phyloP scores from a whole-genome alignment of 30 jellyfish, hydroid and myxozoan genomes.

The Catostylus mosaicus region DNA sequence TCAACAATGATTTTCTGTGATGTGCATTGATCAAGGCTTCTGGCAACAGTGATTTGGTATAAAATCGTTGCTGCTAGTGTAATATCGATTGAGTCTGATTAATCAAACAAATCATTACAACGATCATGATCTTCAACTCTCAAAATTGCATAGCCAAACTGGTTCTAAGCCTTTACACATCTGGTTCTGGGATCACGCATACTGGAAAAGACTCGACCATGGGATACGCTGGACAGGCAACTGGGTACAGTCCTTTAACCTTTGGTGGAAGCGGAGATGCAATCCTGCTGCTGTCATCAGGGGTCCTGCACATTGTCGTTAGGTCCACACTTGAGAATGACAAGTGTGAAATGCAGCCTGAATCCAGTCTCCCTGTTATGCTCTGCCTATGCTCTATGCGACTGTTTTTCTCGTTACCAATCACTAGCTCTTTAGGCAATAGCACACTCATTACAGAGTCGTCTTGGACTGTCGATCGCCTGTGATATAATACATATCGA shows the following conservation, averaged over 20 bases:
- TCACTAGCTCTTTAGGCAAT: not conserved
- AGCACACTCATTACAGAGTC: constrained; percentile 7
- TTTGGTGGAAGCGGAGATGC: constrained; percentile 20
- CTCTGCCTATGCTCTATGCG: not conserved
- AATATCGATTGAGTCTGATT: too few species aligned
- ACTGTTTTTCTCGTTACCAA: not conserved
- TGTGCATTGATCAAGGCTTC: too few species aligned
- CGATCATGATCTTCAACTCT: too few species aligned
- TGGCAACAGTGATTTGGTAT: too few species aligned
- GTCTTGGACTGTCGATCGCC: not conserved
- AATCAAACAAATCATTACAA: too few species aligned
- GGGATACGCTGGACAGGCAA: constrained; percentile 65
- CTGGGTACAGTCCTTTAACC: constrained; percentile 34
- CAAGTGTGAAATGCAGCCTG: constrained; percentile 44
- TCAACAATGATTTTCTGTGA: too few species aligned
- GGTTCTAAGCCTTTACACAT: constrained; percentile 5
- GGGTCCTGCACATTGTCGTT: constrained; percentile 44
- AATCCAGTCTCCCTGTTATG: constrained; percentile 4
- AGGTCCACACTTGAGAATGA: constrained; percentile 54
- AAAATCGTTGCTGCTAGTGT: too few species aligned
- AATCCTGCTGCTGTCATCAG: constrained; percentile 36
- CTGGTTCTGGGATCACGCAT: constrained; percentile 69
- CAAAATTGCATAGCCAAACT: too few species aligned
- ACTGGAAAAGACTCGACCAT: constrained; percentile 48
- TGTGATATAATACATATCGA: constrained; percentile 11